Conservation (phyloP, 2,113 vertebrate species). For the Menidia beryllina region DNA sequence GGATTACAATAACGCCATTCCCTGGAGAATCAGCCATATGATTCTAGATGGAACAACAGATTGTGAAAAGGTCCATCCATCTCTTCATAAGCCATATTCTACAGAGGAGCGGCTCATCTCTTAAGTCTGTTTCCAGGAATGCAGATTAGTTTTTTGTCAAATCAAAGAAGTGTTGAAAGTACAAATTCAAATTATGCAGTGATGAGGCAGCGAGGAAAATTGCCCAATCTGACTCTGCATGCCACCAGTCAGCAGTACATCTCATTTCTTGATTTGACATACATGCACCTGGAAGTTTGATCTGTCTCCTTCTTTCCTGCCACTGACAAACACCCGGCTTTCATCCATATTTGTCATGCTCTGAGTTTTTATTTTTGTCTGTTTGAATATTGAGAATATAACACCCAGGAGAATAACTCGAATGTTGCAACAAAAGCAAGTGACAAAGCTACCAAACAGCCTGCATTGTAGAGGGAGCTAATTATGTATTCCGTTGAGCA, state of each 20-base stretch:
- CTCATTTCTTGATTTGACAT: constrained; percentile 59
- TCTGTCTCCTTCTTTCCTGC: constrained; percentile 33
- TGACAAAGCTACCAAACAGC: constrained; percentile 24
- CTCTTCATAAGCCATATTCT: constrained; percentile 11
- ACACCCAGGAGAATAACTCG: background rate
- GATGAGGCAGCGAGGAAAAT: constrained; percentile 30
- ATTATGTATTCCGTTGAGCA: constrained; percentile 49
- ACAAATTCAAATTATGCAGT: constrained; percentile 14
- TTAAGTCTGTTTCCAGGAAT: constrained; percentile 12
- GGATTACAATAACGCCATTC: background rate
- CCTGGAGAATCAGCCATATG: background rate
- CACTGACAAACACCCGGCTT: constrained; percentile 34
- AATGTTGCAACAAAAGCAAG: background rate
- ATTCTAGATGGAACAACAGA: constrained; percentile 7
- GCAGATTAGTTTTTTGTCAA: constrained; percentile 11
- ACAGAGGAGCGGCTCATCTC: background rate
- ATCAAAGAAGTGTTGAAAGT: constrained; percentile 24
- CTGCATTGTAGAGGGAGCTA: constrained; percentile 28
- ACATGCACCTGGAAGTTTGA: constrained; percentile 54
- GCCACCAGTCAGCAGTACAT: constrained; percentile 41
- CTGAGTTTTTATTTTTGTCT: no score
- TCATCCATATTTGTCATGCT: constrained; percentile 18
- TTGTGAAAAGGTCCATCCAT: constrained; percentile 23
- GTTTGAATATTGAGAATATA: no score
- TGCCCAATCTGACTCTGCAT: constrained; percentile 57